A percentile compares a stretch with the other conserved stretches of the same genome.
These are phyloP conservation scores for Taxidea taxus DNA, from an alignment of 2,113 vertebrate genomes.

Conservation along the genomic window DNA sequence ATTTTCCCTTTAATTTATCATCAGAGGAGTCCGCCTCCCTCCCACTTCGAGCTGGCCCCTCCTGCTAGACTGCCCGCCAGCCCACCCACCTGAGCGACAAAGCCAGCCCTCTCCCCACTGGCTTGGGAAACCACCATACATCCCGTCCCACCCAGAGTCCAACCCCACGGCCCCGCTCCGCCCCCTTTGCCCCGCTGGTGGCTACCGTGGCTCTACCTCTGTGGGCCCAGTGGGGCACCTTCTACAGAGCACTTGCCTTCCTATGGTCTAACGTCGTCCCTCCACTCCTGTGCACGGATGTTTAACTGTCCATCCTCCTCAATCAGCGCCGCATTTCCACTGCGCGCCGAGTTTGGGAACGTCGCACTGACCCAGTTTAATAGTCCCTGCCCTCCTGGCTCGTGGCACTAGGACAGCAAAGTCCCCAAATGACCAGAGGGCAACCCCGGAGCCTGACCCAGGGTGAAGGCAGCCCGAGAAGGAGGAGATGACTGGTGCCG, in stretches of 20 bases:
- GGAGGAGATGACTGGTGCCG: neutral
- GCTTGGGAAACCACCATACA: neutral
- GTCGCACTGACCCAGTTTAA: fast-evolving
- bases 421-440: neutral
- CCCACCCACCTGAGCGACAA: too few species aligned
- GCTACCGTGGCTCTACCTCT: fast-evolving
- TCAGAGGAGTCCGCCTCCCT: neutral
- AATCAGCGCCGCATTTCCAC: fast-evolving
- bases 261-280: neutral
- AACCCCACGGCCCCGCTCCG: fast-evolving
- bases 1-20: neutral
- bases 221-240: fast-evolving
- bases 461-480: neutral
- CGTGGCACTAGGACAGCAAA: neutral
- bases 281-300: neutral
- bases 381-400: neutral
- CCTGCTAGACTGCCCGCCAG: neutral
- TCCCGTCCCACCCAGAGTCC: fast-evolving
- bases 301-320: neutral
- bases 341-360: neutral
- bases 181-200: fast-evolving
- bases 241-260: fast-evolving
- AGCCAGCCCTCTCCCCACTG: neutral
- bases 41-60: neutral
- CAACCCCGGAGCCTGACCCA: neutral